Base-by-base conservation (phyloP, 2,888 invertebrate genomes). In the Nephrotoma flavescens region DNA sequence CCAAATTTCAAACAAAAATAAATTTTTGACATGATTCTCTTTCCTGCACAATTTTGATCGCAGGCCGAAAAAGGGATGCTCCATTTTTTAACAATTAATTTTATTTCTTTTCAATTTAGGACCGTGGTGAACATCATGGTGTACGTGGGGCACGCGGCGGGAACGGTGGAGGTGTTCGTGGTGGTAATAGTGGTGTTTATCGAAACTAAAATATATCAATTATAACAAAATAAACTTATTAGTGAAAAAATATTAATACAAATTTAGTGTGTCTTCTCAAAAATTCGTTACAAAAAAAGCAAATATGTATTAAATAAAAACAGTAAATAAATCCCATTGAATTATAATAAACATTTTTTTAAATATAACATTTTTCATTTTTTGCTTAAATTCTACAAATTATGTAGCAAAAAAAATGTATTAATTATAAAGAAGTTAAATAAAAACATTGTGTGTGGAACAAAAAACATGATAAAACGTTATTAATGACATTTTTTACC, bases 101-200 rank as follows among this genome's bases (percentile, higher is more conserved):
- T 31, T 31, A 31, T 31, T 31, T 31, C 31, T 31, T 7, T 57
- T 87, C 52, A 7, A 85, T 85, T 86, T 86, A 88, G 88, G 88
- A 88, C 85, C 87, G 88, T 83, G 87, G 86, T 44, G 88, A 88
- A 84, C 87, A 88, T 83, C 87, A 86, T 52, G 84, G 85, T 52
- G 83, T n/a, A 83, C 45, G 86, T 45, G 86, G 85, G 41, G 86
- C 87, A 19, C 87, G 88, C 86, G 86, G 86, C 9, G 44, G 42
- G 84, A 88, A 88, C 86, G 19, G 44, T 7, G 47, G 52, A 52
- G 12, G 86, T n/a, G 86, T 86, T 41, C 88, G 88, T 57, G 88
- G 88, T 83, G 86, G 87, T 42, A 87, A 87, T 83, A 86, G 87
- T 84, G 86, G 87, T 41, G 87, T 87, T 83, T 87, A 87, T 87